phyloP scores from a whole-genome alignment of 2,888 invertebrate species.

The Xestia sexstrigata region DNA sequence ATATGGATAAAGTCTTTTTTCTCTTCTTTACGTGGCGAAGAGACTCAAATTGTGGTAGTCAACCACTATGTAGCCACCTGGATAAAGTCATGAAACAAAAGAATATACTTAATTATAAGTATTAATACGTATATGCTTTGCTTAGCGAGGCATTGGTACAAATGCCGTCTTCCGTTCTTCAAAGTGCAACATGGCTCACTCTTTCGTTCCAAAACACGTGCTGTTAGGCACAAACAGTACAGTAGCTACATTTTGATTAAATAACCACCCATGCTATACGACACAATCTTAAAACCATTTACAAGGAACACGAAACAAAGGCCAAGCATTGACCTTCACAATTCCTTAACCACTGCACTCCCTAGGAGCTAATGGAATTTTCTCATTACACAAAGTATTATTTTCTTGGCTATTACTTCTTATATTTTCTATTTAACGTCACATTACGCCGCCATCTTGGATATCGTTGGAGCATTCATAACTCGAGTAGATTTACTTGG shows the following conservation, averaged over 20 bases:
- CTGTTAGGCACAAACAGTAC: neutral
- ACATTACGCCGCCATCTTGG: conserved; percentile 30
- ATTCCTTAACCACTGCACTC: conserved; percentile 33
- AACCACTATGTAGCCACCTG: too few species aligned
- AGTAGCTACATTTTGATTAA: neutral
- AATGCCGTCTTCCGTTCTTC: neutral
- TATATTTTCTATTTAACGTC: conserved; percentile 48
- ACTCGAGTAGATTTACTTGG: conserved; percentile 3
- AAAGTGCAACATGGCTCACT: neutral
- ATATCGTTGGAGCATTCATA: conserved; percentile 10
- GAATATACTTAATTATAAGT: neutral
- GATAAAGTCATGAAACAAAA: neutral
- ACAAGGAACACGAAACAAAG: conserved; percentile 30
- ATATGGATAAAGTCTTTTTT: too few species aligned
- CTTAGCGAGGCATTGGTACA: neutral
- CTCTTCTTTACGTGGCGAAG: too few species aligned
- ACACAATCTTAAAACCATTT: conserved; percentile 31
- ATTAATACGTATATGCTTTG: neutral
- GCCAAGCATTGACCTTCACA: conserved; percentile 39
- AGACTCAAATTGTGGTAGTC: too few species aligned
- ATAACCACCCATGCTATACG: neutral
- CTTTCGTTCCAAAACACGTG: neutral
- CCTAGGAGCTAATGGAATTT: conserved; percentile 58
- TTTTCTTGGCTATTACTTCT: conserved; percentile 41
- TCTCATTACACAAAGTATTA: conserved; percentile 51